These are phyloP conservation scores for Erannis defoliaria DNA, from an alignment of 2,888 invertebrate species.

Conservation along the genomic window DNA sequence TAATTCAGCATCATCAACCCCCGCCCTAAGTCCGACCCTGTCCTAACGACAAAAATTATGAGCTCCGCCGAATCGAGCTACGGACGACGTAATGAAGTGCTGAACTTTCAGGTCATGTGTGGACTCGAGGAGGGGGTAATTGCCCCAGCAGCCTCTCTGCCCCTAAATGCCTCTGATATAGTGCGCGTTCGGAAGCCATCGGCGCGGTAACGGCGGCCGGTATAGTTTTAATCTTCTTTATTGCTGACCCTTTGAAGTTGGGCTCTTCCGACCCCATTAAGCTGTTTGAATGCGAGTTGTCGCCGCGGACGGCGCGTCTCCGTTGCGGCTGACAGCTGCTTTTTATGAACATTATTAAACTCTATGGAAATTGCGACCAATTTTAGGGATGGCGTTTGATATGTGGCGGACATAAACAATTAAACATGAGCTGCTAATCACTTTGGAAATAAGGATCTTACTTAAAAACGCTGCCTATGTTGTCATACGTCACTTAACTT, in stretches of 20 bases:
- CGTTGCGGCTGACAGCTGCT: constrained; percentile 28
- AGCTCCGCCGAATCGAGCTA: constrained; percentile 68
- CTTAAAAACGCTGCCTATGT: neutral
- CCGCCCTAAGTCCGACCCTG: constrained; percentile 35
- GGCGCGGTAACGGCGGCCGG: constrained; percentile 68
- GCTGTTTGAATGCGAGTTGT: constrained; percentile 52
- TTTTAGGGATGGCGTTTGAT: constrained; percentile 4
- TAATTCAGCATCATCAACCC: constrained; percentile 35
- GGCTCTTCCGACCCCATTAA: constrained; percentile 60
- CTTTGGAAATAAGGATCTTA: neutral
- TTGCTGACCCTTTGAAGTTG: constrained; percentile 72
- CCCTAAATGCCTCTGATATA: constrained; percentile 63
- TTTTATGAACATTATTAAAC: constrained; percentile 25
- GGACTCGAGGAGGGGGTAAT: constrained; percentile 63
- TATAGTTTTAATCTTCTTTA: constrained; percentile 84
- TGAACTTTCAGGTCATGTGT: constrained; percentile 81
- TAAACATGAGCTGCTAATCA: too few relatives aligned
- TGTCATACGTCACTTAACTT: too few relatives aligned
- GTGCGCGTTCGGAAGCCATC: constrained; percentile 62
- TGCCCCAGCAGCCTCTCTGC: constrained; percentile 48
- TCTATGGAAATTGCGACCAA: constrained; percentile 17
- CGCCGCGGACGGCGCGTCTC: constrained; percentile 32
- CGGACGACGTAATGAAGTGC: constrained; percentile 78
- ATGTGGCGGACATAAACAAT: neutral
- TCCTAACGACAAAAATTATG: constrained; percentile 63